Conservation (phyloP, 2,797 vertebrate species). For the Tragelaphus eurycerus region DNA sequence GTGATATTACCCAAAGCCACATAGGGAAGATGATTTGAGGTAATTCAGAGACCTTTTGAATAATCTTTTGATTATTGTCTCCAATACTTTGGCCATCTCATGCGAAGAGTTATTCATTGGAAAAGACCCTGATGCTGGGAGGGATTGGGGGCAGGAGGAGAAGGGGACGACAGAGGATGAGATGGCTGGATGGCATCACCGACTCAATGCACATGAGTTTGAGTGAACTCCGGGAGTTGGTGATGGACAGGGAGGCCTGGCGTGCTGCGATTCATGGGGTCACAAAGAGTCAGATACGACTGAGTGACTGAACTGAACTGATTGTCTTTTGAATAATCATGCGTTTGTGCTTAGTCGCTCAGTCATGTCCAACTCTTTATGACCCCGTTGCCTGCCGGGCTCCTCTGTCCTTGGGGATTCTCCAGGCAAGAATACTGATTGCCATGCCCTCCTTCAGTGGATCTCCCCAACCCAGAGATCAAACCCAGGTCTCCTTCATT, state of each 20-base stretch:
- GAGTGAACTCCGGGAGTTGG: too few species aligned
- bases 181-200: too few species aligned
- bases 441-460: background rate
- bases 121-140: too few species aligned
- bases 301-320: too few species aligned
- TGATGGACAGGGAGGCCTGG: too few species aligned
- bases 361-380: background rate
- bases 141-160: too few species aligned
- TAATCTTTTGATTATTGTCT: background rate
- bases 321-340: background rate
- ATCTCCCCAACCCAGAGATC: background rate
- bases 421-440: background rate
- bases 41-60: background rate
- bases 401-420: background rate
- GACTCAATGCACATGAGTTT: too few species aligned
- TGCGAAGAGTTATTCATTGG: too few species aligned
- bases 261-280: too few species aligned
- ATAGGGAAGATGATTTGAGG: background rate
- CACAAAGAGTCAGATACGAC: accelerated
- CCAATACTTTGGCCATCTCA: too few species aligned
- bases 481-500: background rate
- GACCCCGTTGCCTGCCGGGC: accelerated
- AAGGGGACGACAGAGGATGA: too few species aligned
- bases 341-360: background rate
- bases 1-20: background rate